Conservation (phyloP, 2,888 invertebrate genomes). For the Drosophila nr. perissopoda region DNA sequence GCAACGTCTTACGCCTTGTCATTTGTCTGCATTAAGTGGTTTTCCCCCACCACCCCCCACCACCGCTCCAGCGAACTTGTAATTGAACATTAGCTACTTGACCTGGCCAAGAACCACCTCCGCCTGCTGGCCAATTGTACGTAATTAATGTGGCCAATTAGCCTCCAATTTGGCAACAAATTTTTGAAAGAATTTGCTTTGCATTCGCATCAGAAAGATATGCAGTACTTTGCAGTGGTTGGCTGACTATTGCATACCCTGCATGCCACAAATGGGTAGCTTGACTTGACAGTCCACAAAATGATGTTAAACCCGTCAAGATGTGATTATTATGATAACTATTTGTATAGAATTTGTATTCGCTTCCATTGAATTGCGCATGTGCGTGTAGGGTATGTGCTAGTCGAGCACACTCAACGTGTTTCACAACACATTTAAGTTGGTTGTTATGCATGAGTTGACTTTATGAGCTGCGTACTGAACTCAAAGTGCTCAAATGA, state of each 20-base stretch:
- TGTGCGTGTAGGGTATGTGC: background rate
- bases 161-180: constrained; percentile 46
- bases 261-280: background rate
- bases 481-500: background rate
- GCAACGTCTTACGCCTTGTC: constrained; percentile 59
- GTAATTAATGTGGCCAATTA: constrained; percentile 74
- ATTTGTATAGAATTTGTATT: background rate
- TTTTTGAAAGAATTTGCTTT: constrained; percentile 21
- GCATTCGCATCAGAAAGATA: background rate
- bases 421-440: constrained; percentile 8
- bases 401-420: background rate
- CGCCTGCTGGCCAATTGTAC: constrained; percentile 46
- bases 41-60: background rate
- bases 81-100: constrained; percentile 66
- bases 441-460: background rate
- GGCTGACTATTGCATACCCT: background rate
- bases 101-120: constrained; percentile 18
- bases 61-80: constrained; percentile 58
- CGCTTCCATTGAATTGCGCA: background rate
- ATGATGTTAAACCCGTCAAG: background rate
- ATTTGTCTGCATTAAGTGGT: constrained; percentile 74
- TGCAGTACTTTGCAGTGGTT: background rate
- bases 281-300: background rate
- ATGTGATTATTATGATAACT: background rate
- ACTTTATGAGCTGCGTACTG: constrained; percentile 2